phyloP scores from a whole-genome alignment of 2,113 vertebrate species.

The Alouatta palliata region DNA sequence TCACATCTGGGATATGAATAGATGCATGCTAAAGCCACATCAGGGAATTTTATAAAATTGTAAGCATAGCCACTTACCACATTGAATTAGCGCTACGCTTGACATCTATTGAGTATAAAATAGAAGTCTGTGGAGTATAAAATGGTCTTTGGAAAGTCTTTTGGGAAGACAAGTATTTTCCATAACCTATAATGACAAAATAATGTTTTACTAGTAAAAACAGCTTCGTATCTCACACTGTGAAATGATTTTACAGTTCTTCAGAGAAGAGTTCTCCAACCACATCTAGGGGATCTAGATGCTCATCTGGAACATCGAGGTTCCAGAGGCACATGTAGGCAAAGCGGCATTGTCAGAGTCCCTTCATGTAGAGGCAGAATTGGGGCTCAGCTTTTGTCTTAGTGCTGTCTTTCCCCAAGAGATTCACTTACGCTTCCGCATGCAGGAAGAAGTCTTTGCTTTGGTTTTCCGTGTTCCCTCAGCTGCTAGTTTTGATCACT shows the following conservation, averaged over 20 bases:
- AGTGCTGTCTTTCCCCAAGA: neutral
- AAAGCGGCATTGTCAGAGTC: fast-evolving
- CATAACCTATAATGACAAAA: neutral
- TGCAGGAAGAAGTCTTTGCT: neutral
- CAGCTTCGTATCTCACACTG: fast-evolving
- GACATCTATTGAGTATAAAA: neutral
- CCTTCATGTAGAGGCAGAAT: fast-evolving
- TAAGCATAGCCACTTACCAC: neutral
- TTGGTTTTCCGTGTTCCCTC: neutral
- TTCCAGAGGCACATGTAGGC: no score
- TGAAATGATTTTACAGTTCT: neutral
- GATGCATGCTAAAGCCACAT: neutral
- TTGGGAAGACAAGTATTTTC: neutral
- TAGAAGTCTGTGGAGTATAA: neutral
- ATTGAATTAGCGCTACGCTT: neutral
- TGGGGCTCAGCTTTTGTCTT: no score
- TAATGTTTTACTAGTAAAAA: neutral
- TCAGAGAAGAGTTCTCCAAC: neutral
- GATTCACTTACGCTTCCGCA: fast-evolving
- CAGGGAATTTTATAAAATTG: neutral
- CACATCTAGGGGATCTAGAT: neutral
- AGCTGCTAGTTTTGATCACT: neutral
- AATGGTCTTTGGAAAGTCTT: neutral
- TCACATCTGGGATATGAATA: neutral
- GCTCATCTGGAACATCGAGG: neutral